phyloP scores from a whole-genome alignment of 2,113 vertebrate genomes.

The Chaetura pelagica region DNA sequence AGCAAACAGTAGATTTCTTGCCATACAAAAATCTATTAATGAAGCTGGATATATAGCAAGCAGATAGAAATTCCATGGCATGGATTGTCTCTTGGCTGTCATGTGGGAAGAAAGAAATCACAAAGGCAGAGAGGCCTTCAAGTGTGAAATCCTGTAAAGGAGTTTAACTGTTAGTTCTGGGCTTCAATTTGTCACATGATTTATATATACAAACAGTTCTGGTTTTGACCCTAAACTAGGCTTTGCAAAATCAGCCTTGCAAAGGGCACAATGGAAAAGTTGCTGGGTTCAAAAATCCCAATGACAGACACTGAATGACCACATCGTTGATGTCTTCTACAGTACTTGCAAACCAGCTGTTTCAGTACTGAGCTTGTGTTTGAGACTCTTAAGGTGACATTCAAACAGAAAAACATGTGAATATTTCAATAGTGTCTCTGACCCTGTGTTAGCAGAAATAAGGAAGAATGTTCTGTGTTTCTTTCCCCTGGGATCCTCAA shows the following conservation, averaged over 20 bases:
- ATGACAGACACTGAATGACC: neutral
- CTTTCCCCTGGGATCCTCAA: neutral
- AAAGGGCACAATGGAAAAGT: neutral
- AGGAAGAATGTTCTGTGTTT: neutral
- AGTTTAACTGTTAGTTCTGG: neutral
- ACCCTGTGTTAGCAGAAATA: neutral
- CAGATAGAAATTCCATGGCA: neutral
- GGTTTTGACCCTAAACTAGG: neutral
- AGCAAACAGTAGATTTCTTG: neutral
- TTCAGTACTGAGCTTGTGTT: neutral
- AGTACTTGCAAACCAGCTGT: neutral
- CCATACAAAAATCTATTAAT: neutral
- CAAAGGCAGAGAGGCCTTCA: accelerated
- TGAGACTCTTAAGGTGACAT: neutral
- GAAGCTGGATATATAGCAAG: neutral
- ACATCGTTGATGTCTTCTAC: neutral
- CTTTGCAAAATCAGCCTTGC: neutral
- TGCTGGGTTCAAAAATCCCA: neutral
- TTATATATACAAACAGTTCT: neutral
- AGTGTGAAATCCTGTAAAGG: neutral
- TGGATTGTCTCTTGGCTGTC: neutral
- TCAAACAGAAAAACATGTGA: neutral
- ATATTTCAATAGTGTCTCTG: neutral
- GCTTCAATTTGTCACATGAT: neutral
- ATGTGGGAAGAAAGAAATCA: neutral